Conservation (phyloP, 2,797 vertebrate species). For the Poecilia velifera region DNA sequence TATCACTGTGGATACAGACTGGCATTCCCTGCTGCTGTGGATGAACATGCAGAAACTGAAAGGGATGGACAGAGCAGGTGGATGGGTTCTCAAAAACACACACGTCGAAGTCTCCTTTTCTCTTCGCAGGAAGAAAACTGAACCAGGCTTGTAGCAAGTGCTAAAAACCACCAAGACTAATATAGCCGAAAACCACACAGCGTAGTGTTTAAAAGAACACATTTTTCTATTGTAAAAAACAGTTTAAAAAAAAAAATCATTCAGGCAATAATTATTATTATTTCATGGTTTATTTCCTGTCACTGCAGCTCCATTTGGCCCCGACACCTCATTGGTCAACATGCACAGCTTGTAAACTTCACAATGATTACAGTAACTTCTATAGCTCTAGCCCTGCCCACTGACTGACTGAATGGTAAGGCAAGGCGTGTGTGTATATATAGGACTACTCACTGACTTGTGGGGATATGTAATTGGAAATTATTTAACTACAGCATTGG, state of each 20-base stretch:
- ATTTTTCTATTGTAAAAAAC: not conserved
- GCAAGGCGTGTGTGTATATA: too few relatives aligned
- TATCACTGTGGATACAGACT: conserved; percentile 27
- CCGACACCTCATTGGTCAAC: not conserved
- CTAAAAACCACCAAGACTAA: not conserved
- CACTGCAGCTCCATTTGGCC: not conserved
- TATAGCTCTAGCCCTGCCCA: not conserved
- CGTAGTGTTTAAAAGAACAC: too few relatives aligned
- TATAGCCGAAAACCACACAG: too few relatives aligned
- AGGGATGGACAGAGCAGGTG: not conserved
- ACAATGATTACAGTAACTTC: not conserved
- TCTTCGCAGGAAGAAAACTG: not conserved
- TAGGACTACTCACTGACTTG: not conserved
- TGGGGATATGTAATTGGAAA: not conserved
- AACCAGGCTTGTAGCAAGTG: not conserved
- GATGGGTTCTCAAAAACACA: not conserved
- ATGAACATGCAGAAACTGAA: not conserved
- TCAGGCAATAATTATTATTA: not conserved
- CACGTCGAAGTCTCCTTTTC: not conserved
- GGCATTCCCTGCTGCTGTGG: not conserved
- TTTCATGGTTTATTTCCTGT: not conserved
- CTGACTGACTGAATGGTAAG: not conserved
- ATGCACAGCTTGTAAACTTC: not conserved
- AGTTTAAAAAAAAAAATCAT: not conserved
- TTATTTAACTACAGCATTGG: not conserved